A percentile compares a stretch with the other conserved stretches of the same genome.
phyloP scores from a whole-genome alignment of 2,888 invertebrate genomes.

The Trilocha varians region DNA sequence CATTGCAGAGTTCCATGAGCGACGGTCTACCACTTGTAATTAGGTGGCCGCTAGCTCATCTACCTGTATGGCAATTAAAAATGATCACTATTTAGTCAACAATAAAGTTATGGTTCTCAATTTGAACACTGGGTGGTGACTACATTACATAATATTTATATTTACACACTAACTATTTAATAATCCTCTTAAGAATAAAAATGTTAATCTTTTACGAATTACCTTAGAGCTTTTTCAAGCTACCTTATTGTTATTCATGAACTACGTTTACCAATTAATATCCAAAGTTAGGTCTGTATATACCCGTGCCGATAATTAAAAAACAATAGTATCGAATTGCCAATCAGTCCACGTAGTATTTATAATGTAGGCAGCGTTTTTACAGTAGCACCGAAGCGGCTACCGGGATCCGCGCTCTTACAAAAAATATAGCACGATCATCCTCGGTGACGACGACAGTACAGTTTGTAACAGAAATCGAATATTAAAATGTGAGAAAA shows the following conservation, averaged over 20 bases:
- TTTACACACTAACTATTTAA: no score
- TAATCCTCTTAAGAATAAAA: no score
- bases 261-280: background rate
- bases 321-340: conserved; percentile 17
- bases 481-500: background rate
- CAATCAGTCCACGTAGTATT: conserved; percentile 32
- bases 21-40: no score
- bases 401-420: conserved; percentile 44
- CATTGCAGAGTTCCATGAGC: no score
- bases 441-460: conserved; percentile 30
- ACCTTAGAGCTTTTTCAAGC: no score
- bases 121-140: no score
- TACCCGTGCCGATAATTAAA: background rate
- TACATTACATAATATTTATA: no score
- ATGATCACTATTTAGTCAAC: no score
- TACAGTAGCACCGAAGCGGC: conserved; percentile 32
- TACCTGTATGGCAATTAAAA: no score
- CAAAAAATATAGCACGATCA: conserved; percentile 45
- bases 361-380: conserved; percentile 37
- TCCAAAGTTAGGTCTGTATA: background rate
- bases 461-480: conserved; percentile 12
- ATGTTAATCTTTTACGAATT: no score
- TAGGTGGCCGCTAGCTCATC: no score
- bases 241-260: background rate
- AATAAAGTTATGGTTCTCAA: no score